Evolutionary conservation across 2,888 invertebrate species (phyloP), one percentile per base, ranked within the genome.

Genomic region (Odontocolon sp.): DNA sequence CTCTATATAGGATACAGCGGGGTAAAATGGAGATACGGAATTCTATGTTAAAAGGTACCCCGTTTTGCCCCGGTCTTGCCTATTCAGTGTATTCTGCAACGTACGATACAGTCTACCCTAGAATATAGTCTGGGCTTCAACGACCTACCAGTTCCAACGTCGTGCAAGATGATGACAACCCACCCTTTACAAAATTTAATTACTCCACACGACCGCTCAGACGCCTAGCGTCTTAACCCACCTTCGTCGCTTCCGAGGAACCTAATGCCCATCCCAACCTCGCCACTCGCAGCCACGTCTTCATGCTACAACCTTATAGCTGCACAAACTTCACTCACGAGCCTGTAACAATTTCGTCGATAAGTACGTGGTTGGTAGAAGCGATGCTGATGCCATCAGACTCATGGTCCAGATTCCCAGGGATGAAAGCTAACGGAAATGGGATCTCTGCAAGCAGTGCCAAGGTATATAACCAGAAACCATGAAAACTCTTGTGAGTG

Each of bases 161-260:
- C n/a, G n/a, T 61, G 23, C 56, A 14, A 28, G 21, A 8, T 11
- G 18, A 67, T 18, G 16, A 52, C 33, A 36, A 57, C 18, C 31
- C 36, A 40, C 31, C 47, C 72, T 21, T 28, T 52, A 36, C 52
- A 68, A 80, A 85, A 85, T 85, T 83, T 83, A 85, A 85, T 85
- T 85, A 85, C 82, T 81, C 52, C 67, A 54, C 77, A 70, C 78
- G 78, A 78, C 70, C 79, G 77, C 79, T 80, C 81, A 69, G 6
- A 33, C 23, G 8, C 31, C 14, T 28, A 21, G 11, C 5, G 40
- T 14, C 38, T 28, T 4, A 42, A 50, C 33, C 50, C 38, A 63
- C 52, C 42, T 67, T 16, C 21, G 42, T 28, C 9, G 42, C 14
- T 6, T 52, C 42, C 26, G 3, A 42, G 57, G 26, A 45, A 31